These are phyloP conservation scores for Pedetes capensis DNA, from an alignment of 2,113 vertebrate genomes.

Conservation along the genomic window DNA sequence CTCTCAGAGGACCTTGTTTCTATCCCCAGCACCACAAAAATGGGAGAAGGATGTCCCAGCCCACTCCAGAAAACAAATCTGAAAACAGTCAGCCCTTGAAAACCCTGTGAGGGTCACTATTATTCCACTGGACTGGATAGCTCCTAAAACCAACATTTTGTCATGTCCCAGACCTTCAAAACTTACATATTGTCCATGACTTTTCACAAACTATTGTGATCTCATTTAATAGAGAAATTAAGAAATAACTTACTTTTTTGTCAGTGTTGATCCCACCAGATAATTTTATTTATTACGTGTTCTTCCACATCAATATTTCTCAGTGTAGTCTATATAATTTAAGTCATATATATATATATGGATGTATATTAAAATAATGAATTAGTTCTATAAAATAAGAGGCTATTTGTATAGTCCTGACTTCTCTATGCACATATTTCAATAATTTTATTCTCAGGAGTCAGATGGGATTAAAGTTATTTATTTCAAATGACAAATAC, in stretches of 20 bases:
- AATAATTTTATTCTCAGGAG: background rate
- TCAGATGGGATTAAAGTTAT: background rate
- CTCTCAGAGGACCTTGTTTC: too few species aligned
- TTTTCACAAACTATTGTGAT: background rate
- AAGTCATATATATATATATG: background rate
- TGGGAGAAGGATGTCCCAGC: too few species aligned
- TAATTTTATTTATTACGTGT: background rate
- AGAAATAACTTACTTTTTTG: background rate
- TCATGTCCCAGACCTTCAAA: background rate
- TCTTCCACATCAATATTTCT: background rate
- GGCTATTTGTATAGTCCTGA: too few species aligned
- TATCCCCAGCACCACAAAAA: too few species aligned
- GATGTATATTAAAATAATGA: background rate
- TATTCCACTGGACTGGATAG: too few species aligned
- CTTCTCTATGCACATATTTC: too few species aligned
- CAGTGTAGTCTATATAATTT: background rate
- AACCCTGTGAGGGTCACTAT: too few species aligned
- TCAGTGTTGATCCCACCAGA: background rate
- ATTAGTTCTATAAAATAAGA: background rate
- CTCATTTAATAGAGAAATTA: background rate
- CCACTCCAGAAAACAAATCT: too few species aligned
- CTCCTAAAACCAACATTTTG: too few species aligned
- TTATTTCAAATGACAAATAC: background rate
- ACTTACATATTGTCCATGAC: background rate
- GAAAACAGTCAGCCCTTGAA: too few species aligned